phyloP scores from a whole-genome alignment of 2,797 vertebrate species.

The Hemitrygon akajei region DNA sequence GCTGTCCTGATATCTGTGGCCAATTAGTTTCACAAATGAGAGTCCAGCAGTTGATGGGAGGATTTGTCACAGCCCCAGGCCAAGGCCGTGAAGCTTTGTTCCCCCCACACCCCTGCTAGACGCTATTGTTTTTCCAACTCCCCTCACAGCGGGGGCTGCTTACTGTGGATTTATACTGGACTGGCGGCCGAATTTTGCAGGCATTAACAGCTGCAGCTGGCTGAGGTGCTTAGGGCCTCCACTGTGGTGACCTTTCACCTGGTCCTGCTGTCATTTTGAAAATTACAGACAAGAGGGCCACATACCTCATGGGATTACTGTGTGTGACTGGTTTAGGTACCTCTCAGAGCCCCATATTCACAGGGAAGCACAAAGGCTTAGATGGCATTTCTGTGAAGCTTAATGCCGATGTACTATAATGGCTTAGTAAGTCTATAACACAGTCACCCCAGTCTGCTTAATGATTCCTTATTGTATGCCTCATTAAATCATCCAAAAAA shows the following conservation, averaged over 20 bases:
- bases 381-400: not conserved
- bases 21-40: constrained; percentile 33
- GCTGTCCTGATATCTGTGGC: not conserved
- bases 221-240: constrained; percentile 56
- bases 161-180: constrained; percentile 54
- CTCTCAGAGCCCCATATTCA: constrained; percentile 13
- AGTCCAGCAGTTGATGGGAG: constrained; percentile 54
- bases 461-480: not conserved
- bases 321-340: constrained; percentile 33
- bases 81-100: constrained; percentile 37
- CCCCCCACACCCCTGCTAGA: constrained; percentile 51
- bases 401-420: not conserved
- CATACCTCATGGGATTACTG: constrained; percentile 64
- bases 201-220: constrained; percentile 59
- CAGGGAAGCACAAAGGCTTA: constrained; percentile 16
- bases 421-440: not conserved
- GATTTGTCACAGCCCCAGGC: constrained; percentile 65
- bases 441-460: not conserved
- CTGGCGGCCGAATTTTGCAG: constrained; percentile 52
- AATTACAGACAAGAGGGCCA: constrained; percentile 57
- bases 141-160: constrained; percentile 55
- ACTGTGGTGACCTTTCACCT: constrained; percentile 66
- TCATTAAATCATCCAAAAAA: constrained; percentile 7
- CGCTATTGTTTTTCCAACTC: constrained; percentile 58
- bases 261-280: constrained; percentile 64